Conservation (phyloP, 2,797 vertebrate genomes). For the Enteromius thamalakanensis region DNA sequence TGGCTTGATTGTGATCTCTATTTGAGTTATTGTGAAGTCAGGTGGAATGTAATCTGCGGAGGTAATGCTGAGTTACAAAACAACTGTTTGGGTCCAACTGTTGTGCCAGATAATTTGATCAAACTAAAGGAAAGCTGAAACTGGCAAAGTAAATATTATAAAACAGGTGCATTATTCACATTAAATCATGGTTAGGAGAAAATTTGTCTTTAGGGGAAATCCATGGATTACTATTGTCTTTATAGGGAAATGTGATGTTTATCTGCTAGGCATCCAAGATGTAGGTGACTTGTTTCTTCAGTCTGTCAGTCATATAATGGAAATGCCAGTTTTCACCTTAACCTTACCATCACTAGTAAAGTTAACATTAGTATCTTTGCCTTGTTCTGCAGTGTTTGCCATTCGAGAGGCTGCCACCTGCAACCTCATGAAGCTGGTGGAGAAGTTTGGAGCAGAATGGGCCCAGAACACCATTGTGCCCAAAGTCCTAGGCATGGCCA, state of each 20-base stretch:
- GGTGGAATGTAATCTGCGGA: conserved; percentile 20
- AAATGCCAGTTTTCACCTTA: neutral
- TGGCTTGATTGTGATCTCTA: conserved; percentile 36
- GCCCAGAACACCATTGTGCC: conserved; percentile 91
- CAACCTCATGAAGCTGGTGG: conserved; percentile 90
- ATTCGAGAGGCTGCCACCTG: conserved; percentile 90
- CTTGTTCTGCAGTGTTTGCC: conserved; percentile 80
- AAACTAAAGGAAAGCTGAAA: neutral
- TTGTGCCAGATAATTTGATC: conserved; percentile 13
- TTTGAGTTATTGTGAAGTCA: conserved; percentile 26
- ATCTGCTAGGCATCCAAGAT: too few species aligned
- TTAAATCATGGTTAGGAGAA: neutral
- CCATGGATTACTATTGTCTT: neutral
- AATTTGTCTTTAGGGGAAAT: neutral
- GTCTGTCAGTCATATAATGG: too few species aligned
- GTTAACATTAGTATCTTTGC: neutral
- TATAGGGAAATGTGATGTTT: too few species aligned
- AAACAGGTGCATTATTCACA: neutral
- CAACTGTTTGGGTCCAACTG: neutral
- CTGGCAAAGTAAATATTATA: conserved; percentile 7
- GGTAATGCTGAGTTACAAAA: conserved; percentile 10
- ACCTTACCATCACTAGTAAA: neutral
- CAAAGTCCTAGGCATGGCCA: conserved; percentile 90
- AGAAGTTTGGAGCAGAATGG: conserved; percentile 92
- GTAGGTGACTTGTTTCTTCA: too few species aligned